Evolutionary conservation across 2,797 vertebrate species (phyloP).

Genomic region (Megaceryle alcyon): DNA sequence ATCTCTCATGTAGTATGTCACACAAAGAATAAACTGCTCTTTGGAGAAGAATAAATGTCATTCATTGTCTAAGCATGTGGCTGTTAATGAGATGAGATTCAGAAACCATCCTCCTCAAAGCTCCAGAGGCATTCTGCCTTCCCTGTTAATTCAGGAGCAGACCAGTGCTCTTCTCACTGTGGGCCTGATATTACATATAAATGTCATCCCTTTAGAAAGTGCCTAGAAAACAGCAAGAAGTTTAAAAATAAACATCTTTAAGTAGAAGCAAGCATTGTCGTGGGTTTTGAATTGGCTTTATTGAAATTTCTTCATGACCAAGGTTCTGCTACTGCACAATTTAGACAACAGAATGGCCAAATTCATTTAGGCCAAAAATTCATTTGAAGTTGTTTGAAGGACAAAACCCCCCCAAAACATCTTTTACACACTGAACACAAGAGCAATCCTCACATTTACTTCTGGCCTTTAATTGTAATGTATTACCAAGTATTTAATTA

Average conservation of each 20-base stretch:
- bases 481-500: not conserved
- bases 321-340: not conserved
- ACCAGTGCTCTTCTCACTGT: not conserved
- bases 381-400: not conserved
- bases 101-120: not conserved
- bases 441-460: not conserved
- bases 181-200: not conserved
- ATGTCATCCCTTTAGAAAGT: not conserved
- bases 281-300: not conserved
- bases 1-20: not conserved
- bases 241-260: slow-evolving; percentile 25
- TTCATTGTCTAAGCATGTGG: not conserved
- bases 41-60: not conserved
- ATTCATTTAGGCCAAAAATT: not conserved
- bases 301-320: not conserved
- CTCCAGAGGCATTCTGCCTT: not conserved
- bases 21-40: not conserved
- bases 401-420: not conserved
- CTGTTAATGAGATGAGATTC: not conserved
- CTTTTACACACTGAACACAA: not conserved
- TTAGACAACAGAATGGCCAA: not conserved
- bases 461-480: not conserved
- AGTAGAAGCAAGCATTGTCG: not conserved
- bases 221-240: not conserved
- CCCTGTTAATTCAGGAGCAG: not conserved